Base-by-base conservation (phyloP, 1,140 invertebrate species). In the Drosophila willistoni region DNA sequence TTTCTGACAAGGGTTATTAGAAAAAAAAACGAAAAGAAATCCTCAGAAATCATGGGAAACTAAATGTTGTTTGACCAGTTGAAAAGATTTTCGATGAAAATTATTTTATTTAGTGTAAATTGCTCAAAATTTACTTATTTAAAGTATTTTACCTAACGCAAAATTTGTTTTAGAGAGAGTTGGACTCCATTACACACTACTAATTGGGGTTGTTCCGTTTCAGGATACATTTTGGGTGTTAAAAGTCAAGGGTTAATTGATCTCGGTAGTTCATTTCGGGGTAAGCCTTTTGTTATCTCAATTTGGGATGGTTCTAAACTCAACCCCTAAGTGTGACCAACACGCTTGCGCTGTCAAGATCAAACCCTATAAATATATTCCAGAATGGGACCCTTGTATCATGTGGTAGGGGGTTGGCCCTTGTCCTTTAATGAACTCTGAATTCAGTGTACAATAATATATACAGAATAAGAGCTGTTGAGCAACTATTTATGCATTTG, bases 201-300 rank as follows among this genome's bases (percentile, higher is more conserved):
- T 65, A 77, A 83, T 87, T 77, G 68, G 73, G 62, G 73, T 74
- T 64, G 62, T 74, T 80, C 84, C 71, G 59, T 67, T 68, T 60
- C 57, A 60, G 84, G 66, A 89, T 25, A 64, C 10, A 33, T 47
- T 42, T 9, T 47, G 67, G 9, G 57, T 74, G 77, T 68, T 57
- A 74, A 57, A 56, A 75, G 80, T 89, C 77, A 89, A 60, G 80
- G 77, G 84, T 87, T 87, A 89, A 89, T 79, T 77, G 83, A 82
- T 73, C 69, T 64, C 36, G 36, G 57, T 61, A 69, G 64, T 68
- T 72, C 70, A 29, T 69, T 42, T 33, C 13, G 61, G 71, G 61
- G 44, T 71, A 70, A 62, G 17, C 39, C 36, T 33, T 39, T 59
- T 64, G 57, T 71, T 89, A 72, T 87, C 84, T 64, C 54, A 12